Percentiles rank a stretch among this genome's conserved stretches.
These are phyloP conservation scores for Abramis brama DNA, from an alignment of 2,113 vertebrate species.

Conservation along the genomic window DNA sequence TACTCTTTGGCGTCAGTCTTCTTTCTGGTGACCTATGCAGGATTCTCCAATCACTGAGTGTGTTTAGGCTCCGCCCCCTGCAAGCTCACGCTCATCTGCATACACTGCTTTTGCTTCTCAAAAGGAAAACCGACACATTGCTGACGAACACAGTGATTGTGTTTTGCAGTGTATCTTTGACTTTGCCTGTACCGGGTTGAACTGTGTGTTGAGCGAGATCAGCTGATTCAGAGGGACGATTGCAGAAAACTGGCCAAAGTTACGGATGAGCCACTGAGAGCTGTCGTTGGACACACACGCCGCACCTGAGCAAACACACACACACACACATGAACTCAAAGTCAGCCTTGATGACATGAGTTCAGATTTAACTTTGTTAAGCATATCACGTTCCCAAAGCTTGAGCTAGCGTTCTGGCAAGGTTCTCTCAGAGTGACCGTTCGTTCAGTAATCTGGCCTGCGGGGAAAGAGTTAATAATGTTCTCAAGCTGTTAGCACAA, in stretches of 20 bases:
- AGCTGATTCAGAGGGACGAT: neutral
- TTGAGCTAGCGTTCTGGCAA: too few species aligned
- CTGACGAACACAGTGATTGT: neutral
- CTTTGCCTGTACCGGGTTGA: conserved; percentile 28
- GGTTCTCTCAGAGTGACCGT: too few species aligned
- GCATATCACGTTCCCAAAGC: too few species aligned
- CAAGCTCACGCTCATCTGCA: neutral
- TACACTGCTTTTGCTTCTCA: neutral
- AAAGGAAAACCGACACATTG: neutral
- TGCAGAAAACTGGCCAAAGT: conserved; percentile 31
- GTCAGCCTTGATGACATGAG: too few species aligned
- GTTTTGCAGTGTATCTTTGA: neutral
- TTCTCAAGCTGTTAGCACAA: too few species aligned
- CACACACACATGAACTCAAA: neutral
- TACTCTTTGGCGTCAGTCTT: too few species aligned
- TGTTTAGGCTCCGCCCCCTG: neutral
- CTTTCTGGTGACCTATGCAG: neutral
- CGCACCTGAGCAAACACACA: conserved; percentile 8
- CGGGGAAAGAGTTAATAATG: too few species aligned
- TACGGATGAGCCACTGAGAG: conserved; percentile 30
- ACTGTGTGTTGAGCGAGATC: conserved; percentile 26
- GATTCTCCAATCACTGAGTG: neutral
- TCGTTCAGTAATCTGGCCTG: too few species aligned
- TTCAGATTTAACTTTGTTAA: too few species aligned
- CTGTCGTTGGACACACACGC: conserved; percentile 30